Conservation (phyloP, 2,797 vertebrate genomes). For the Tragelaphus eurycerus region DNA sequence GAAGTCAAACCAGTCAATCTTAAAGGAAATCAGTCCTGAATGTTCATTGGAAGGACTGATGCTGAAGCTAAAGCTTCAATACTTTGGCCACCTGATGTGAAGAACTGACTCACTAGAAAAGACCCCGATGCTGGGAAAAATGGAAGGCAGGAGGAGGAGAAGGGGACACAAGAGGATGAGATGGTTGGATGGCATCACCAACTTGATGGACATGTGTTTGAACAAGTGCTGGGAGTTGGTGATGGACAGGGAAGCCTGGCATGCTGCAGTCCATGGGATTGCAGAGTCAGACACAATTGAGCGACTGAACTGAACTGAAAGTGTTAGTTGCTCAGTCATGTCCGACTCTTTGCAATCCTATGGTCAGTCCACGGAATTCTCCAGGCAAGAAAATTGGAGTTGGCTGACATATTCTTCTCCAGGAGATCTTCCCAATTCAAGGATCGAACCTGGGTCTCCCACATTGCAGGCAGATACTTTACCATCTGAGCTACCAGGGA, state of each 20-base stretch:
- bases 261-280: not conserved
- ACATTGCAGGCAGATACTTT: not conserved
- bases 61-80: not conserved
- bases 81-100: not conserved
- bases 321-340: not conserved
- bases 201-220: not conserved
- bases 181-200: not conserved
- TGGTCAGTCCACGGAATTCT: not conserved
- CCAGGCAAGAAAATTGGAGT: not conserved
- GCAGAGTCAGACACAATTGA: not conserved
- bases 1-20: not conserved
- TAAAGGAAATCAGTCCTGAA: not conserved
- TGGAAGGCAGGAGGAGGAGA: not conserved
- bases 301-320: not conserved
- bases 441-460: not conserved
- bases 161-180: not conserved
- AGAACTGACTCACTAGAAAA: not conserved
- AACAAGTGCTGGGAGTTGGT: not conserved
- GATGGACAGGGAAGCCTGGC: not conserved
- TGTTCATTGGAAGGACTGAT: not conserved
- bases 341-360: not conserved
- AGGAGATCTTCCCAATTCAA: not conserved
- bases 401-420: not conserved
- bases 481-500: not conserved
- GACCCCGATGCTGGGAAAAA: not conserved